Conservation (phyloP, 2,113 vertebrate genomes). For the Calidris pygmaea region DNA sequence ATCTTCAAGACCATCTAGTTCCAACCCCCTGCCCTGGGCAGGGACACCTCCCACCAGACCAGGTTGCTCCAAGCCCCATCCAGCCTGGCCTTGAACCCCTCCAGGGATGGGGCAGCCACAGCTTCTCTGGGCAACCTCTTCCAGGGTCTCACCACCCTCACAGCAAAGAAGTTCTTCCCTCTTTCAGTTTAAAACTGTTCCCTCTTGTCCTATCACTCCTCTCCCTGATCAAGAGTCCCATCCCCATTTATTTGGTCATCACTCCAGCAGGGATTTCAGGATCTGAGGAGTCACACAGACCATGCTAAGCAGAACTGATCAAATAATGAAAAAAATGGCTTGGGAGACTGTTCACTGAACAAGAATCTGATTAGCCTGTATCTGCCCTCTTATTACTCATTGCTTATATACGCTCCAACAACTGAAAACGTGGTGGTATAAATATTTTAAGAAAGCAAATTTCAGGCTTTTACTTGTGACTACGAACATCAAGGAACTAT, state of each 20-base stretch:
- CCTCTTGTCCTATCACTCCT: too few species aligned
- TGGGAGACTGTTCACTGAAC: not conserved
- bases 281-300: not conserved
- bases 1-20: too few species aligned
- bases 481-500: not conserved
- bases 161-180: too few species aligned
- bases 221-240: too few species aligned
- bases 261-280: not conserved
- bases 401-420: not conserved
- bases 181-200: too few species aligned
- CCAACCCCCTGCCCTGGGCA: too few species aligned
- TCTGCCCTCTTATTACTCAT: not conserved
- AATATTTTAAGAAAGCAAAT: not conserved
- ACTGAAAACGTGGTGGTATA: not conserved
- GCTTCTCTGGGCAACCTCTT: too few species aligned
- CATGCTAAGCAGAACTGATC: not conserved
- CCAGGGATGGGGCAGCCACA: too few species aligned
- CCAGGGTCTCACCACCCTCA: too few species aligned
- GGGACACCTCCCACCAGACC: too few species aligned
- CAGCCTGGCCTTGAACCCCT: too few species aligned
- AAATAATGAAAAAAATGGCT: not conserved
- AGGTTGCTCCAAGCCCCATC: too few species aligned
- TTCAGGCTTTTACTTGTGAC: not conserved
- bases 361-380: not conserved
- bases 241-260: not conserved